phyloP scores from a whole-genome alignment of 2,888 invertebrate species.

The Apamea monoglypha region DNA sequence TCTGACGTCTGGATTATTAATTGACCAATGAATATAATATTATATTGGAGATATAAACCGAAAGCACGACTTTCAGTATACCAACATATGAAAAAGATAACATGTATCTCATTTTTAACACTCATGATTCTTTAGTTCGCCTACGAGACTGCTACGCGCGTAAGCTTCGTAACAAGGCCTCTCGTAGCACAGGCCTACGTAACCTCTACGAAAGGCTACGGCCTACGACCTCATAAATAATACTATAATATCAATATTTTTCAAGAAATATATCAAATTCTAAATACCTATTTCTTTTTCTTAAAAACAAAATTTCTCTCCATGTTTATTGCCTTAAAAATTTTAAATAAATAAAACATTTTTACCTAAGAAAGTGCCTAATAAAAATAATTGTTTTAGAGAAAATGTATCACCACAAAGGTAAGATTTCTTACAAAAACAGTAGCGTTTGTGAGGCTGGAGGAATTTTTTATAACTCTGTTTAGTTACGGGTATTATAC shows the following conservation, averaged over 20 bases:
- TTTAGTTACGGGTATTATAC: slow-evolving; percentile 70
- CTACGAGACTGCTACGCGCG: slow-evolving; percentile 35
- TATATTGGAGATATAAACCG: not conserved
- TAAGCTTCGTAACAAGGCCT: slow-evolving; percentile 36
- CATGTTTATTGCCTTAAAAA: not conserved
- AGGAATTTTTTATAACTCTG: slow-evolving; percentile 75
- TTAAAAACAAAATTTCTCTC: slow-evolving; percentile 3
- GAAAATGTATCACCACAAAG: slow-evolving; percentile 65
- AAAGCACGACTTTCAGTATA: not conserved
- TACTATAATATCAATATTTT: not conserved
- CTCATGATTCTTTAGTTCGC: not conserved
- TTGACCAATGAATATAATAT: not conserved
- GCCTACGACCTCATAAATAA: not conserved
- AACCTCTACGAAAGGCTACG: slow-evolving; percentile 15
- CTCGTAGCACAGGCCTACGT: slow-evolving; percentile 45
- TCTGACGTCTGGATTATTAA: not conserved
- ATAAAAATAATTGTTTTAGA: slow-evolving; percentile 62
- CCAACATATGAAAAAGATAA: not conserved
- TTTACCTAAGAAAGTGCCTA: slow-evolving; percentile 57
- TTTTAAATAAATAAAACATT: not conserved
- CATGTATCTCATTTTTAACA: not conserved
- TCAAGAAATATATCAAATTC: not conserved
- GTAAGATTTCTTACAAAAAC: slow-evolving; percentile 68
- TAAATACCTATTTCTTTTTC: not conserved
- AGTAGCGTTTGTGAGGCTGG: slow-evolving; percentile 81